Conservation (phyloP, 1,140 invertebrate species). For the Mercenaria mercenaria region DNA sequence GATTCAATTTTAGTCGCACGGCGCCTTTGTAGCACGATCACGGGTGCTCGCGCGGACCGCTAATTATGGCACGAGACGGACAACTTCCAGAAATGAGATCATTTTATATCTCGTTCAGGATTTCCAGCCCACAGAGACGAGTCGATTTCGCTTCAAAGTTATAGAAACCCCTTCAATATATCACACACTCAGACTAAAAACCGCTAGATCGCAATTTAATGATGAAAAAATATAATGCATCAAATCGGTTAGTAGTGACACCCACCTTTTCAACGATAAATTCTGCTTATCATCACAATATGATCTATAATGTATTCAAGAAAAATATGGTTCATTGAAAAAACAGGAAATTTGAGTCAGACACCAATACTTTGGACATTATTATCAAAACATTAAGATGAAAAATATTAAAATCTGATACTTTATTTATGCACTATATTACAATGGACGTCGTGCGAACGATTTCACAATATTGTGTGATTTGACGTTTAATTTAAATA, state of each 20-base stretch:
- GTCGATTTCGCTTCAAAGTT: no score
- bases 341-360: conserved; percentile 29
- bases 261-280: background rate
- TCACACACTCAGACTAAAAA: no score
- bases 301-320: conserved; percentile 36
- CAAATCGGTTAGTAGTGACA: background rate
- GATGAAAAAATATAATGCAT: background rate
- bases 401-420: conserved; percentile 24
- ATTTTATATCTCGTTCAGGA: no score
- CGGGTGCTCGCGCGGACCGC: no score
- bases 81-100: no score
- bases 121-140: no score
- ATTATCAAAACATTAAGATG: conserved; percentile 3
- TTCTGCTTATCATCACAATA: background rate
- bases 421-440: conserved; percentile 3
- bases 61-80: no score
- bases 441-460: background rate
- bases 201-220: no score
- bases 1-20: no score
- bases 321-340: conserved; percentile 17
- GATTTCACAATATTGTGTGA: conserved; percentile 8
- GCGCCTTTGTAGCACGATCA: no score
- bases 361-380: background rate
- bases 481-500: conserved; percentile 27
- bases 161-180: no score